Conservation (phyloP, 1,140 invertebrate species). For the Popillia japonica region DNA sequence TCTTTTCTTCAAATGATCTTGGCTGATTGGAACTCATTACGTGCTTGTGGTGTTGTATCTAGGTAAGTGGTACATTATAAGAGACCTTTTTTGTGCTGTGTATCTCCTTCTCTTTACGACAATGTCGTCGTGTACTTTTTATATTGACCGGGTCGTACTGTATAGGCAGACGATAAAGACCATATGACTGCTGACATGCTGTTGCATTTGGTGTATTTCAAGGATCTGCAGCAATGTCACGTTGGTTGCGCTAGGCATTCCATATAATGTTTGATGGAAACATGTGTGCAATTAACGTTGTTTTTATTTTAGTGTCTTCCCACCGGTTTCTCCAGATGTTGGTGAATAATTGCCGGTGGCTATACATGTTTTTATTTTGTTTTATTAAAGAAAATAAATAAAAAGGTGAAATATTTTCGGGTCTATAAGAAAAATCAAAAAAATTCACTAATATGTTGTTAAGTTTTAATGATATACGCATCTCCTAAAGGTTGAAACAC, state of each 20-base stretch:
- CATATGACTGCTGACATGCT: background rate
- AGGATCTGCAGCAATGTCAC: background rate
- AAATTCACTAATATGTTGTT: too few species aligned
- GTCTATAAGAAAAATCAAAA: too few species aligned
- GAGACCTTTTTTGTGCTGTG: conserved; percentile 3
- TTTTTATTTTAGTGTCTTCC: background rate
- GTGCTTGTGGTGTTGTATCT: conserved; percentile 32
- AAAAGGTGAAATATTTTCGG: too few species aligned
- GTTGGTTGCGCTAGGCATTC: background rate
- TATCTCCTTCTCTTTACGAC: conserved; percentile 15
- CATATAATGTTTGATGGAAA: background rate
- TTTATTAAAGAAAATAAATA: too few species aligned
- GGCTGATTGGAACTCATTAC: conserved; percentile 19
- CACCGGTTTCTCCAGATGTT: background rate
- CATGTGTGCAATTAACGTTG: background rate
- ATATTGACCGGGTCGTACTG: background rate
- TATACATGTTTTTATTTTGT: background rate
- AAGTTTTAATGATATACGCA: too few species aligned
- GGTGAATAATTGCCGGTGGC: background rate
- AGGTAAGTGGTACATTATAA: conserved; percentile 40
- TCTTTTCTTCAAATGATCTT: background rate
- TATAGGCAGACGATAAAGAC: background rate
- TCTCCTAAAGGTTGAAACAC: too few species aligned
- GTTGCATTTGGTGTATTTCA: background rate
- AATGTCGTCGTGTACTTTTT: background rate